phyloP scores from a whole-genome alignment of 2,888 invertebrate species.

The Vannuccia rotundouncinata region DNA sequence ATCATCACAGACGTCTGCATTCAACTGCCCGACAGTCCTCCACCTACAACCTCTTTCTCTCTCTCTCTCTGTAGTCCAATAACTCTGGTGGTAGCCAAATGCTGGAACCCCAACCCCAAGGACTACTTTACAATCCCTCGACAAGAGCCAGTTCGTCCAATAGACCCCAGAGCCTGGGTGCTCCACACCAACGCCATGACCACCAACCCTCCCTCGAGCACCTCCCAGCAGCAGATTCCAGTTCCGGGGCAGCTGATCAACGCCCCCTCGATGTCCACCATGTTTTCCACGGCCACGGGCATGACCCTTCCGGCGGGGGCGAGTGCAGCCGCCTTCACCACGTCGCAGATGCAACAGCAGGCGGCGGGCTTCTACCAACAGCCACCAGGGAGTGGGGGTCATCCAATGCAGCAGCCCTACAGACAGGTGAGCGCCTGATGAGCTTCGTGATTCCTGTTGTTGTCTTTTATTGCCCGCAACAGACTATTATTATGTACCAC shows the following conservation, averaged over 20 bases:
- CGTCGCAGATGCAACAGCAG: conserved; percentile 25
- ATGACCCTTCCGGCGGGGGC: conserved; percentile 27
- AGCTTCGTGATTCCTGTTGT: too few relatives aligned
- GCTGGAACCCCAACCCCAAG: conserved; percentile 97
- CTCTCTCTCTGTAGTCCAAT: conserved; percentile 64
- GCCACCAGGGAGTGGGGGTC: neutral
- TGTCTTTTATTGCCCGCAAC: too few relatives aligned
- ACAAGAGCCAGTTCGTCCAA: conserved; percentile 86
- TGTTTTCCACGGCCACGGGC: conserved; percentile 13
- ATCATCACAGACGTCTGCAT: conserved; percentile 41
- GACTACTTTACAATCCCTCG: conserved; percentile 96
- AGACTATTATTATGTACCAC: too few relatives aligned
- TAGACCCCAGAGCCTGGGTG: conserved; percentile 99
- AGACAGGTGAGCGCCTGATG: neutral
- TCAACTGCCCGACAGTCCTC: neutral
- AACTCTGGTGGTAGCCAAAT: conserved; percentile 95
- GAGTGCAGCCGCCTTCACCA: conserved; percentile 34
- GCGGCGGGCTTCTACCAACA: neutral
- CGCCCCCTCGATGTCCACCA: conserved; percentile 34
- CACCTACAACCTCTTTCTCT: neutral
- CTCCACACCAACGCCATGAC: conserved; percentile 82
- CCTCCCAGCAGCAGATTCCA: too few relatives aligned
- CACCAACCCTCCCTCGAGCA: too few relatives aligned
- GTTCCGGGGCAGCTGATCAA: neutral
- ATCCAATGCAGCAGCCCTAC: neutral